Conservation (phyloP, 2,797 vertebrate species). For the Argya squamiceps region DNA sequence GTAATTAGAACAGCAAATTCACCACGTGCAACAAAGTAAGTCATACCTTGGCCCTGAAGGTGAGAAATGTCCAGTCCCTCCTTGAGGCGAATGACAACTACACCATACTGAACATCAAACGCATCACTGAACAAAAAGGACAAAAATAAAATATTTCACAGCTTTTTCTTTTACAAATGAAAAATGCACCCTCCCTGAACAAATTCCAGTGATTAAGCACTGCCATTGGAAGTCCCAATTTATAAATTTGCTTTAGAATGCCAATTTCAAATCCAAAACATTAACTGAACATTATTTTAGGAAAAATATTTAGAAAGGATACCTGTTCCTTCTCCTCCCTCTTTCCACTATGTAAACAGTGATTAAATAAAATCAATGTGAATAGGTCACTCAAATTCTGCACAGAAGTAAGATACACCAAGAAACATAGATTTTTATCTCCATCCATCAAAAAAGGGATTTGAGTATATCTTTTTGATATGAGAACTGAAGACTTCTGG, state of each 20-base stretch:
- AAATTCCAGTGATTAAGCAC: background rate
- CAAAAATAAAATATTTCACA: background rate
- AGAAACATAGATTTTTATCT: background rate
- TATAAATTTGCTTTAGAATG: background rate
- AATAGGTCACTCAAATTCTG: background rate
- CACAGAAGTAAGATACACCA: background rate
- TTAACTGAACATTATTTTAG: background rate
- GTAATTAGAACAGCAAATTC: background rate
- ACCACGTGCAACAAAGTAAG: background rate
- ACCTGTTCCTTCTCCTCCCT: background rate
- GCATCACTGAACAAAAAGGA: slow-evolving; percentile 82
- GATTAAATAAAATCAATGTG: background rate
- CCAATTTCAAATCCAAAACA: background rate
- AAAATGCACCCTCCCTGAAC: background rate
- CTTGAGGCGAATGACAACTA: slow-evolving; percentile 90
- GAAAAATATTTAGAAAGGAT: background rate
- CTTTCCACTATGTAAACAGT: background rate
- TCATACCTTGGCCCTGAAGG: slow-evolving; percentile 94
- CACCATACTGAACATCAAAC: slow-evolving; percentile 94
- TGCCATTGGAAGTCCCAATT: background rate
- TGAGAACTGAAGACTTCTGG: background rate
- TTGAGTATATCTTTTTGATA: background rate
- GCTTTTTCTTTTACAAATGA: background rate
- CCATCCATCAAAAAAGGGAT: background rate
- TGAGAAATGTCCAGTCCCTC: slow-evolving; percentile 97